Evolutionary conservation across 2,888 invertebrate species (phyloP).

Genomic region (Xestia c-nigrum): DNA sequence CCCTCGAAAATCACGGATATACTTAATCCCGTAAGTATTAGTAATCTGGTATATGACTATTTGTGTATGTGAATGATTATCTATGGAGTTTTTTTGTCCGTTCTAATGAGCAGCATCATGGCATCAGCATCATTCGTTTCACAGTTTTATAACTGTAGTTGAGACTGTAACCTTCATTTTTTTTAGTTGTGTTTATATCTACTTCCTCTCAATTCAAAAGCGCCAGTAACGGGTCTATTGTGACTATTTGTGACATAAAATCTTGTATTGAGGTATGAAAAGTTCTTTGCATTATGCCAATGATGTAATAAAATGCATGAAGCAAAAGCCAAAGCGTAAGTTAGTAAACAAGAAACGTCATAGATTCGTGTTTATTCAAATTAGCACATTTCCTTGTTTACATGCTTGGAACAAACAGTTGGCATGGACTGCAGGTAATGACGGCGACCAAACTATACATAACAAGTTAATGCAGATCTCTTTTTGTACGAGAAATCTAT

Average conservation of each 20-base stretch:
- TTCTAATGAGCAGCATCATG: neutral
- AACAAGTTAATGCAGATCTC: neutral
- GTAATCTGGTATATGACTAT: neutral
- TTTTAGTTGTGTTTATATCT: neutral
- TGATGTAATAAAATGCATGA: slow-evolving; percentile 8
- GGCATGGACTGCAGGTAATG: neutral
- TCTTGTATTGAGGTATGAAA: neutral
- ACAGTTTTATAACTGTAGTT: neutral
- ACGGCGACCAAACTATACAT: neutral
- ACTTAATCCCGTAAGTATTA: no score
- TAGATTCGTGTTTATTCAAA: slow-evolving; percentile 24
- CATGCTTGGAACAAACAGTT: slow-evolving; percentile 8
- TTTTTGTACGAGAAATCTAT: neutral
- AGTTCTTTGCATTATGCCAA: slow-evolving; percentile 4
- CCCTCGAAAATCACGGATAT: no score
- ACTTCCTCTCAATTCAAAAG: neutral
- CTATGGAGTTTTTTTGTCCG: neutral
- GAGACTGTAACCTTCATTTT: neutral
- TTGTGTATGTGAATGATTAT: no score
- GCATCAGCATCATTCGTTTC: neutral
- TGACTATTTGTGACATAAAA: neutral
- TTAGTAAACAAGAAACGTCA: slow-evolving; percentile 14
- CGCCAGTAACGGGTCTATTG: neutral
- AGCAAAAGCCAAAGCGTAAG: neutral
- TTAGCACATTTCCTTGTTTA: slow-evolving; percentile 28